Base-by-base conservation (phyloP, 2,888 invertebrate species). In the Ditula angustiorana region DNA sequence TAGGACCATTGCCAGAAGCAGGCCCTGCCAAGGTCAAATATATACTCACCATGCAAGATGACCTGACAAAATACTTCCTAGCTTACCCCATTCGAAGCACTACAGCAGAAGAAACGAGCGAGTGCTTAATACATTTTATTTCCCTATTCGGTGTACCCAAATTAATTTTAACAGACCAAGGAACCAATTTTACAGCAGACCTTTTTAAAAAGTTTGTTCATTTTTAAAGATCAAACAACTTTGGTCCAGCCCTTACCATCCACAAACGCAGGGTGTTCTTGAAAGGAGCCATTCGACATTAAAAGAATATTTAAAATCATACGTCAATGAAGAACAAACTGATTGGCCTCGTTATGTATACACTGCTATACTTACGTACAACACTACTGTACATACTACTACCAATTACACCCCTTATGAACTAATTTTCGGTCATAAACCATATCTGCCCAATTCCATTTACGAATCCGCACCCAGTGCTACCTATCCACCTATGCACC, bases 1-100 rank as follows among this genome's bases (percentile, higher is more conserved):
- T 71, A 0, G 73, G 70, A 0, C 73, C 71, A n/a, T 62, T 73
- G 0, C 70, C 69, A 1, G 71, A 73, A 66, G 19, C 70, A 0
- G 47, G 60, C 1, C 37, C 35, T 11, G 47, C 44, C 5, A 67
- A 70, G 37, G 23, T 62, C 24, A 69, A 68, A 28, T 71, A 60
- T 21, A 67, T 73, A 2, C 47, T 71, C 0, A 71, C 71, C 0
- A n/a, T 71, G 1, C 70, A 71, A 59, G 71, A 71, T 26, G 71
- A 71, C 28, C 47, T 73, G 0, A 71, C 71, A 0, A 71, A 73
- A 55, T 71, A 55, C 24, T 72, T 69, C 0, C 5, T 52, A 21
- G 72, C 71, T 0, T 71, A 71, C 61, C 66, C 68, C 5, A 55
- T 66, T 44, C 35, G 13, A 11, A 44, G 52, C 0, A 55, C 53